Conservation (phyloP, 2,113 vertebrate species). For the Tetrax tetrax region DNA sequence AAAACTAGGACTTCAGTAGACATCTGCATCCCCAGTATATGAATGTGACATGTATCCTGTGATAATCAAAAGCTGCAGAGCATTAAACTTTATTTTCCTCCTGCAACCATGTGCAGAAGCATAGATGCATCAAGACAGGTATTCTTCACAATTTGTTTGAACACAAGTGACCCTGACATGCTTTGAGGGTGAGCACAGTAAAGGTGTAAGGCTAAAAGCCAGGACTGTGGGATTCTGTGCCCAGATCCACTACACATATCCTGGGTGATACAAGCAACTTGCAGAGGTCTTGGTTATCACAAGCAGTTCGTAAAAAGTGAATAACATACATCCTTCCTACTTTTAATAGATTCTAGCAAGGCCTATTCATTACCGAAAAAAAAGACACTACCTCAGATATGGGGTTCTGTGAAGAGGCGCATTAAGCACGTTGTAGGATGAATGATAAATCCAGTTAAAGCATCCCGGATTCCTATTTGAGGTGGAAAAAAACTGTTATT, state of each 20-base stretch:
- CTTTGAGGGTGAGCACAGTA: not conserved
- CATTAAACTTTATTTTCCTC: not conserved
- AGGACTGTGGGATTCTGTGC: not conserved
- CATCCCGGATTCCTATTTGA: not conserved
- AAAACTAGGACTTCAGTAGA: not conserved
- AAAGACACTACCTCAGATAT: not conserved
- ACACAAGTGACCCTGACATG: rapidly evolving
- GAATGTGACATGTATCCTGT: not conserved
- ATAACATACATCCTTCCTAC: not conserved
- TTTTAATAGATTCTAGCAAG: not conserved
- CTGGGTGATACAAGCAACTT: not conserved
- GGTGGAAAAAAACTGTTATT: not conserved
- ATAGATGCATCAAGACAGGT: not conserved
- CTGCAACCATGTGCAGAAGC: not conserved
- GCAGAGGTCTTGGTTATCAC: not conserved
- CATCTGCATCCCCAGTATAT: not conserved
- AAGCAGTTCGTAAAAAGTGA: not conserved
- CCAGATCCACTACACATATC: not conserved
- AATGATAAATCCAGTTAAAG: not conserved
- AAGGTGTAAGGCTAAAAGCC: not conserved
- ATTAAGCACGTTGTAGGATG: not conserved
- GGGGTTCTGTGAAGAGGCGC: not conserved
- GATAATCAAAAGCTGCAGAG: not conserved
- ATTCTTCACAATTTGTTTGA: not conserved
- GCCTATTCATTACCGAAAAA: not conserved